Evolutionary conservation across 2,888 invertebrate species (phyloP), one percentile per base, ranked within the genome.

Genomic region (Monopis laevigella): DNA sequence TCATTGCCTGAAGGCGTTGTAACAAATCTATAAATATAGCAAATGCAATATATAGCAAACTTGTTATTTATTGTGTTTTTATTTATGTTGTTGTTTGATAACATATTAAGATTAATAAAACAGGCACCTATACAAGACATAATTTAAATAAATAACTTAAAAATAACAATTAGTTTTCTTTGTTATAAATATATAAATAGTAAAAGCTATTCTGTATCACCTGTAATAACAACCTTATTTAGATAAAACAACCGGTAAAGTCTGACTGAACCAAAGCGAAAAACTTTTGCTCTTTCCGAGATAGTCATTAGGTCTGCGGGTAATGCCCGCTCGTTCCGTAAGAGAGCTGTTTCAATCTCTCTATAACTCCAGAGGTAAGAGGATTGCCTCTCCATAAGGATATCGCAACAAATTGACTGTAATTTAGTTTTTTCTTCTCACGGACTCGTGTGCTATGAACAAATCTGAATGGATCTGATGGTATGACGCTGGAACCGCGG

Each of bases 401-500:
- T 74, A 70, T 69, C 61, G 60, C 62, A 65, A 65, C 68, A 72
- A 77, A 78, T 75, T 74, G 69, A 65, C 66, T 60, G 65, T 67
- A 77, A 78, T 78, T 69, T 67, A 54, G 60, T 65, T 71, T 71
- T 77, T 77, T 75, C 59, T 69, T 71, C 72, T 72, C 73, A 74
- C 74, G 70, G 62, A 30, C 40, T 34, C 34, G 35, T 36, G 44
- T 42, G 45, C 36, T 19, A 21, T 27, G 17, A 39, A 17, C 5
- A 39, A 39, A 36, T 36, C 36, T 34, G 34, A 53, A 51, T 52
- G 51, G 53, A 55, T 58, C 55, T 59, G 55, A 58, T 55, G 56
- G 51, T 51, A 58, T 53, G 51, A 51, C 52, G 51, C 56, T 56
- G 51, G 49, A 43, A 48, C 49, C 57, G 64, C 64, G 65, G 66